Conservation (phyloP, 1,140 invertebrate species). For the Drosophila truncata region DNA sequence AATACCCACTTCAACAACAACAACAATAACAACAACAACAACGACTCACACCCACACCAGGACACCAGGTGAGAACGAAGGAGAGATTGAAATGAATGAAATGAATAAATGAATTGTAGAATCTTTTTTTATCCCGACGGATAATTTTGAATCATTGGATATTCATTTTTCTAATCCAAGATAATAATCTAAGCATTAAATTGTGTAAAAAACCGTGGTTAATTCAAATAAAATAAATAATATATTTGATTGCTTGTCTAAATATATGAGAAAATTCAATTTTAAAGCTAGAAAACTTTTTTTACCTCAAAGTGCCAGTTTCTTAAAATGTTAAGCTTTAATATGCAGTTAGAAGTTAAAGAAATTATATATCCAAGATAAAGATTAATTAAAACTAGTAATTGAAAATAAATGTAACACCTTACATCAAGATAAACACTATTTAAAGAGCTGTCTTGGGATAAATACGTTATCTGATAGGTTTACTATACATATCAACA, state of each 20-base stretch:
- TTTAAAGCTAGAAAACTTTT: background rate
- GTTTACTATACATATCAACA: background rate
- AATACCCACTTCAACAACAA: constrained; percentile 5
- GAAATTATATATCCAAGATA: background rate
- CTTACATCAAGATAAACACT: background rate
- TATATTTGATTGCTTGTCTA: background rate
- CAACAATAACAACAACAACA: constrained; percentile 27
- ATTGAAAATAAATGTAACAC: background rate
- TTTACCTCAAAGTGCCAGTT: background rate
- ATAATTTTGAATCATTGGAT: too few species aligned
- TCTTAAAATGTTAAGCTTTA: background rate
- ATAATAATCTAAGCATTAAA: background rate
- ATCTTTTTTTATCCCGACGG: too few species aligned
- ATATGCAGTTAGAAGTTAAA: background rate
- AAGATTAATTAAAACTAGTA: background rate
- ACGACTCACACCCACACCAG: background rate
- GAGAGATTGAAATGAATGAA: too few species aligned
- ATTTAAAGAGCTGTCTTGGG: background rate
- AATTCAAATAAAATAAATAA: background rate
- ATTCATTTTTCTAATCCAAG: background rate
- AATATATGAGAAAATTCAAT: too few species aligned
- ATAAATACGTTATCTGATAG: background rate
- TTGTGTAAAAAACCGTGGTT: background rate
- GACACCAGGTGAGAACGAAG: constrained; percentile 21
- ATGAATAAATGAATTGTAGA: too few species aligned